Conservation (phyloP, 1,140 invertebrate species). For the Triops longicaudatus region DNA sequence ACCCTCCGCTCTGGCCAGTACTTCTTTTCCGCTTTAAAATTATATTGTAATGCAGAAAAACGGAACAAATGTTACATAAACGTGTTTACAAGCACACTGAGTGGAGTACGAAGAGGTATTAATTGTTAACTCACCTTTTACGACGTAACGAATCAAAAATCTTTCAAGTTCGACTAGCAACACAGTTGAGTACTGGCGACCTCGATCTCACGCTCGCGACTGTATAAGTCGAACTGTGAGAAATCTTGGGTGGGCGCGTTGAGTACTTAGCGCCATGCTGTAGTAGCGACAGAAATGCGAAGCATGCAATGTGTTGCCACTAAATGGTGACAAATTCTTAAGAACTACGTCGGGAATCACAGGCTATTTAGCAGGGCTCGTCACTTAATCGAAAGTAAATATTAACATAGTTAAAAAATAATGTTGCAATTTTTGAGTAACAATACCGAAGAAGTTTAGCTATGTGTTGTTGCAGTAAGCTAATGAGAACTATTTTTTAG, state of each 20-base stretch:
- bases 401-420: too few relatives aligned
- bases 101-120: too few relatives aligned
- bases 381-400: too few relatives aligned
- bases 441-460: not conserved
- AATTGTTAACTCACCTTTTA: not conserved
- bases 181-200: conserved; percentile 5
- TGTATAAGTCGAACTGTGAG: not conserved
- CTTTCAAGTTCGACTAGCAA: not conserved
- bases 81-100: too few relatives aligned
- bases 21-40: too few relatives aligned
- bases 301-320: not conserved
- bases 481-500: not conserved
- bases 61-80: too few relatives aligned
- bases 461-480: not conserved
- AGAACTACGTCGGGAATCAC: not conserved
- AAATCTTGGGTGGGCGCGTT: not conserved
- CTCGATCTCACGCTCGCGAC: conserved; percentile 3
- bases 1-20: not conserved
- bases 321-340: not conserved
- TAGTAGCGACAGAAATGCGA: not conserved
- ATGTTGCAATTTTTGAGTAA: too few relatives aligned
- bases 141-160: not conserved
- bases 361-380: too few relatives aligned
- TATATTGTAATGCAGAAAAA: too few relatives aligned
- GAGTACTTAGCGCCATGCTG: not conserved